Evolutionary conservation across 2,888 invertebrate species (phyloP).

Genomic region (Agrenia bidenticulata): DNA sequence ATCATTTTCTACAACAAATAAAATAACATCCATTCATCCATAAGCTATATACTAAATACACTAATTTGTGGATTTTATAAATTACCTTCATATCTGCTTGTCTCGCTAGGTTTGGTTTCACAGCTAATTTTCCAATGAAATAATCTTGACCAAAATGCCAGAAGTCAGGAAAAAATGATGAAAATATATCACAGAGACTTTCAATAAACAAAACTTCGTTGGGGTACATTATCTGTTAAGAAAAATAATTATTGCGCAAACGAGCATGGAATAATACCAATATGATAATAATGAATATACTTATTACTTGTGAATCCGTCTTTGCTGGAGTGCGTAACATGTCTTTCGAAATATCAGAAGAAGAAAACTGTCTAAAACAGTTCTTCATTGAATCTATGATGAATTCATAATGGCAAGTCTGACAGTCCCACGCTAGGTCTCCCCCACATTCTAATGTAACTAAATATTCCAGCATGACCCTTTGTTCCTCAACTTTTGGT

Average conservation of each 20-base stretch:
- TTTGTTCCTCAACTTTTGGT: conserved; percentile 49
- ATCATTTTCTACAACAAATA: conserved; percentile 68
- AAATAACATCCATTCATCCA: too few species aligned
- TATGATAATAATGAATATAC: neutral
- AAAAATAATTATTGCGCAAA: neutral
- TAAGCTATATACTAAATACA: conserved; percentile 8
- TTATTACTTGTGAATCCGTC: conserved; percentile 35
- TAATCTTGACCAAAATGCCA: conserved; percentile 95
- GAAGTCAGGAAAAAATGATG: conserved; percentile 80
- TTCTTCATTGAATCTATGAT: conserved; percentile 67
- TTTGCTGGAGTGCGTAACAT: conserved; percentile 44
- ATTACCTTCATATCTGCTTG: conserved; percentile 74
- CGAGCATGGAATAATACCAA: neutral
- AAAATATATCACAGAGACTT: conserved; percentile 73
- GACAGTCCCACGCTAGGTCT: conserved; percentile 96
- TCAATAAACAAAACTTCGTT: conserved; percentile 75
- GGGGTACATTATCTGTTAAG: conserved; percentile 59
- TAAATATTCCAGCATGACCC: conserved; percentile 60
- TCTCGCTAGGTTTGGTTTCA: conserved; percentile 70
- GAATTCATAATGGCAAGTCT: conserved; percentile 79
- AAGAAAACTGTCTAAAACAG: conserved; percentile 47
- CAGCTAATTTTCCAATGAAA: conserved; percentile 82
- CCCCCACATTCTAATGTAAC: conserved; percentile 74
- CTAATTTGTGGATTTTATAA: too few species aligned
- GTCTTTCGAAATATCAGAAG: conserved; percentile 40